These are phyloP conservation scores for Microcebus griseorufus DNA, from an alignment of 2,113 vertebrate genomes.

Conservation along the genomic window DNA sequence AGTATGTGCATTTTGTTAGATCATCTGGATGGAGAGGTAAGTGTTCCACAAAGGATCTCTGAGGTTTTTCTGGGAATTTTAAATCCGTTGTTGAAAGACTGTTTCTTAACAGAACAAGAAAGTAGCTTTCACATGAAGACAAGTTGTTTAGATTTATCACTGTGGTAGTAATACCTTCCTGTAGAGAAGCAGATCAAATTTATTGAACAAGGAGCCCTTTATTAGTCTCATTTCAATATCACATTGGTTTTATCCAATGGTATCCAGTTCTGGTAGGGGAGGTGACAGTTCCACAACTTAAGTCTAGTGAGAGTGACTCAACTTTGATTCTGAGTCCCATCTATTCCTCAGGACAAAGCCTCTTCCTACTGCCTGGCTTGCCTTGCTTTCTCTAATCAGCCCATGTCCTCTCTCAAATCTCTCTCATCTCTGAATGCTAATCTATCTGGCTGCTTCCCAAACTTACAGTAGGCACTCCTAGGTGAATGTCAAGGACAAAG, in stretches of 20 bases:
- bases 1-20: slow-evolving; percentile 93
- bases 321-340: not conserved
- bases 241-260: not conserved
- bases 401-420: not conserved
- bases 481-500: not conserved
- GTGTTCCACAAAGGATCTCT: not conserved
- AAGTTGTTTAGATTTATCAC: not conserved
- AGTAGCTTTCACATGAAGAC: not conserved
- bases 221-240: not conserved
- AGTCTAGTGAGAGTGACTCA: not conserved
- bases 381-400: not conserved
- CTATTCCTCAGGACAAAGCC: not conserved
- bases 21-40: slow-evolving; percentile 95
- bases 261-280: not conserved
- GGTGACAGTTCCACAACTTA: not conserved
- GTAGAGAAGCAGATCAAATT: not conserved
- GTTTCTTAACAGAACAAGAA: slow-evolving; percentile 18
- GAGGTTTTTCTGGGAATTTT: not conserved
- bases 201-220: not conserved
- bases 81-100: not conserved
- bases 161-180: not conserved
- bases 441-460: not conserved
- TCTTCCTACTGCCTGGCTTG: not conserved
- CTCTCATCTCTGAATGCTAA: not conserved
- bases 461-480: not conserved